Conservation (phyloP, 1,140 invertebrate genomes). For the Macrosteles quadrilineatus region DNA sequence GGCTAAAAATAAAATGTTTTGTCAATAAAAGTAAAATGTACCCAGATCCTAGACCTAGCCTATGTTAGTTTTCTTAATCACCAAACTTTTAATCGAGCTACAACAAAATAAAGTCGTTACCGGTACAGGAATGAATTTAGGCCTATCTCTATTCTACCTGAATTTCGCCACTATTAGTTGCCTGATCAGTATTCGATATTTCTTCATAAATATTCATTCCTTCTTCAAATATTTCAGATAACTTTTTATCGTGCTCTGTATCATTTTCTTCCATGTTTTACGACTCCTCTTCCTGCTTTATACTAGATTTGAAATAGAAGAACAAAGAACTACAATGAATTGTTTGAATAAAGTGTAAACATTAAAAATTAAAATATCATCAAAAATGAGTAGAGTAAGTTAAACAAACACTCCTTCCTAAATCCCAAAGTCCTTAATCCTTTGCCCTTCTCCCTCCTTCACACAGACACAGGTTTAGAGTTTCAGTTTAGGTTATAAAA, state of each 20-base stretch:
- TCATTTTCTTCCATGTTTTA: neutral
- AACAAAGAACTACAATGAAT: neutral
- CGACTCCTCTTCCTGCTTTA: neutral
- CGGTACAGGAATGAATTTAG: too few relatives aligned
- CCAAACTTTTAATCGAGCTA: too few relatives aligned
- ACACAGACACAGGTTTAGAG: neutral
- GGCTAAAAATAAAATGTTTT: too few relatives aligned
- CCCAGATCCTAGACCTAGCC: too few relatives aligned
- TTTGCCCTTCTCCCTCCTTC: neutral
- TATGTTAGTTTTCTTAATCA: too few relatives aligned
- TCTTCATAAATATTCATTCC: constrained; percentile 60
- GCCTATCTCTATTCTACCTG: too few relatives aligned
- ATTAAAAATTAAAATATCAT: neutral
- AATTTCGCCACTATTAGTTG: constrained; percentile 60
- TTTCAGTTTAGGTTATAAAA: neutral
- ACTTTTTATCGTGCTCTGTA: constrained; percentile 40
- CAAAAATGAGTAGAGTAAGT: neutral
- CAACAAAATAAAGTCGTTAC: too few relatives aligned
- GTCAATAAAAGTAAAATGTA: too few relatives aligned
- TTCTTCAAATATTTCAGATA: constrained; percentile 61
- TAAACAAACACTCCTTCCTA: neutral
- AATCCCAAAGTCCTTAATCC: neutral
- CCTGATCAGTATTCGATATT: constrained; percentile 56
- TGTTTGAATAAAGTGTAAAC: neutral
- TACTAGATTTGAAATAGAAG: neutral